Percentiles rank a stretch among this genome's conserved stretches.
Evolutionary conservation across 1,140 invertebrate species (phyloP).

Genomic region (Zaprionus vittiger): DNA sequence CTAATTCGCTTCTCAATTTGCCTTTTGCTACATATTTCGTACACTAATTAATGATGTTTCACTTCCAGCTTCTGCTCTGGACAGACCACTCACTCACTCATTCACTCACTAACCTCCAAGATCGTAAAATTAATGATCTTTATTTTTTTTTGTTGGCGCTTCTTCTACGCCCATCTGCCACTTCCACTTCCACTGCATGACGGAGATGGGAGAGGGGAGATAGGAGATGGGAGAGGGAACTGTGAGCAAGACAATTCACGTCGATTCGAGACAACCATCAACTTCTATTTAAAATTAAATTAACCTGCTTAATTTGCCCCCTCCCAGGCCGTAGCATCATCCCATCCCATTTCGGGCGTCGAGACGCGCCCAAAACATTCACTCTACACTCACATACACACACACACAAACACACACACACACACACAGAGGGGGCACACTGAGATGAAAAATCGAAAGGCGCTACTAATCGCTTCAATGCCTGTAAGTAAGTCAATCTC

Average conservation of each 20-base stretch:
- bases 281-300: slow-evolving; percentile 82
- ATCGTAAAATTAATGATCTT: slow-evolving; percentile 72
- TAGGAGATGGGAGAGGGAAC: too few relatives aligned
- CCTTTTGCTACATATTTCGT: slow-evolving; percentile 7
- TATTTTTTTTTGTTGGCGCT: slow-evolving; percentile 44
- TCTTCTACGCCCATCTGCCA: slow-evolving; percentile 75
- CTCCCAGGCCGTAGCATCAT: not conserved
- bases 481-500: slow-evolving; percentile 48
- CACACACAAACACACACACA: not conserved
- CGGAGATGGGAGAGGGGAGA: slow-evolving; percentile 9
- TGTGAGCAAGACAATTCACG: slow-evolving; percentile 5
- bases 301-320: slow-evolving; percentile 79
- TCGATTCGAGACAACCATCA: slow-evolving; percentile 52
- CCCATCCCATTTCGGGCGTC: slow-evolving; percentile 13
- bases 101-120: slow-evolving; percentile 70
- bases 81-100: slow-evolving; percentile 44
- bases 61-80: slow-evolving; percentile 53
- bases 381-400: slow-evolving; percentile 36
- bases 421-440: not conserved
- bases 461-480: slow-evolving; percentile 78
- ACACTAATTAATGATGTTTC: slow-evolving; percentile 59
- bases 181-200: slow-evolving; percentile 56
- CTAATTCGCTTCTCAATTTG: slow-evolving; percentile 38
- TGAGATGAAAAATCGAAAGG: slow-evolving; percentile 75
- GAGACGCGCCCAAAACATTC: slow-evolving; percentile 79